These are phyloP conservation scores for Tipula confusa DNA, from an alignment of 2,888 invertebrate species.

Conservation along the genomic window DNA sequence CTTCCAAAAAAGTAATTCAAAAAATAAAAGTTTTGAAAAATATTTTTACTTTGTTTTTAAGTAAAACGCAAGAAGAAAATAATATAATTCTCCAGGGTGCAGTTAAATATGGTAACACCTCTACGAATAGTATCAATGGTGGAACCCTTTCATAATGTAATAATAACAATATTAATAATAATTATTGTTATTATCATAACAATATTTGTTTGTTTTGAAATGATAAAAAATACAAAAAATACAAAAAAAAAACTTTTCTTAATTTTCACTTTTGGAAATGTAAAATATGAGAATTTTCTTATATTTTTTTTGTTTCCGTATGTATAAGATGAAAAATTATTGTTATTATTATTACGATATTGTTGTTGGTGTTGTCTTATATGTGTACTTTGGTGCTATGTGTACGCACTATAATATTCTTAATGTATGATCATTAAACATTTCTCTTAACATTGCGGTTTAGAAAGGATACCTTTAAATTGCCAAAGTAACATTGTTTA, in stretches of 20 bases:
- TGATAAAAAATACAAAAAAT: background rate
- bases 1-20: background rate
- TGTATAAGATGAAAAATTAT: background rate
- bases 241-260: conserved; percentile 1
- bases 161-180: conserved; percentile 25
- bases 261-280: conserved; percentile 7
- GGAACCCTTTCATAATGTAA: conserved; percentile 29
- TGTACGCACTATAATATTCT: conserved; percentile 3
- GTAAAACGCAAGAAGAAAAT: background rate
- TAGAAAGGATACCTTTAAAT: background rate
- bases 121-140: conserved; percentile 21
- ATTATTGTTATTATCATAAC: conserved; percentile 20
- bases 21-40: background rate
- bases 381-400: background rate
- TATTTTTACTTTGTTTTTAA: background rate
- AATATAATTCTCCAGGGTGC: conserved; percentile 3
- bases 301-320: background rate
- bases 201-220: conserved; percentile 20
- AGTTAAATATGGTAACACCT: conserved; percentile 30
- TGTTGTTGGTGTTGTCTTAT: background rate
- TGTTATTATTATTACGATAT: conserved; percentile 14
- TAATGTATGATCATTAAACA: background rate
- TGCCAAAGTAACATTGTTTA: too few relatives aligned
- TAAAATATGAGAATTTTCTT: background rate
- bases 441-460: background rate